Conservation (phyloP, 53 echinoderm and acorn worm species). For the Crossaster papposus region DNA sequence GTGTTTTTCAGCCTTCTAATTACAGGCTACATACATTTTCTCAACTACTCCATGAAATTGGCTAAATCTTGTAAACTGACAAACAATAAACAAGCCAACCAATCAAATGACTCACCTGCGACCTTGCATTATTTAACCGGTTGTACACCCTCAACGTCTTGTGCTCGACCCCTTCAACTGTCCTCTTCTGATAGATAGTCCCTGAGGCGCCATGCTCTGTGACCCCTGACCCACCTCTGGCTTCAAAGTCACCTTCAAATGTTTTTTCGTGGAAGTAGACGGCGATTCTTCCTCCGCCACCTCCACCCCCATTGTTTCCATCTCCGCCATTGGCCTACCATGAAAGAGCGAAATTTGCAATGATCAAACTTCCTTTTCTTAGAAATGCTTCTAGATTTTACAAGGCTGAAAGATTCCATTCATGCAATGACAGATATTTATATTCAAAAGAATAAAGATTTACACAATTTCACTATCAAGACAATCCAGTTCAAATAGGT, state of each 20-base stretch:
- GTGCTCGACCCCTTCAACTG: constrained; percentile 44
- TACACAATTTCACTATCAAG: neutral
- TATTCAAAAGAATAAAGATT: too few relatives aligned
- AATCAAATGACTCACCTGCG: constrained; percentile 49
- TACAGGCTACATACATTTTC: too few relatives aligned
- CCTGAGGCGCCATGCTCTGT: constrained; percentile 89
- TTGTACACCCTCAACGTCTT: constrained; percentile 79
- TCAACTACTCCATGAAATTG: too few relatives aligned
- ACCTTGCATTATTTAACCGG: constrained; percentile 34
- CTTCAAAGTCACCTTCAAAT: constrained; percentile 71
- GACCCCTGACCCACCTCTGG: constrained; percentile 73
- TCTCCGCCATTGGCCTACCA: constrained; percentile 74
- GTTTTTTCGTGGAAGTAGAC: constrained; percentile 67
- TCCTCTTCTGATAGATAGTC: constrained; percentile 77
- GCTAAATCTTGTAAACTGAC: neutral
- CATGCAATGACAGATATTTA: too few relatives aligned
- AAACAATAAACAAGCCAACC: neutral
- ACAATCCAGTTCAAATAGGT: too few relatives aligned
- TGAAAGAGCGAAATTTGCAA: neutral
- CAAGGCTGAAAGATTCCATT: too few relatives aligned
- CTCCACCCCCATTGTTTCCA: constrained; percentile 74
- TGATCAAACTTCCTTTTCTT: neutral
- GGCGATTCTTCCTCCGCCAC: constrained; percentile 79
- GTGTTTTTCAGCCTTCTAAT: too few relatives aligned
- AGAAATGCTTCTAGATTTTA: neutral